Evolutionary conservation across 2,888 invertebrate genomes (phyloP), one percentile per base, ranked within the genome.

Genomic region (Teinopalpus imperialis): DNA sequence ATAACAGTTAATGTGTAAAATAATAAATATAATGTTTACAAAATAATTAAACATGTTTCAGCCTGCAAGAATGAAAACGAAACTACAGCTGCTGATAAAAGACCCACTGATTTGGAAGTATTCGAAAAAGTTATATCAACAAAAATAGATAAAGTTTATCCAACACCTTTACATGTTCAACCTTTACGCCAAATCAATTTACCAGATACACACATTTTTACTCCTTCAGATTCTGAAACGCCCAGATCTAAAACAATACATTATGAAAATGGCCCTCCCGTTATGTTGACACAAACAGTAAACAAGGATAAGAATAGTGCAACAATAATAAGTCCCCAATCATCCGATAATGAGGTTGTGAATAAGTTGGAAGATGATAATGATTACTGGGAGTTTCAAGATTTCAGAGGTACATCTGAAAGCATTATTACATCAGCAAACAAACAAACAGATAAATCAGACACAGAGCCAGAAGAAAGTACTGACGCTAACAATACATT

Each of bases 221-320:
- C 89, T 43, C 89, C 89, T 2, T 86, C 86, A 16, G 86, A 89
- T 60, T 89, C 89, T 0, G 87, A 89, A 67, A 87, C 80, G 42
- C 89, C 89, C 18, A 75, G 87, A 51, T 89, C 89, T 18, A 89
- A 87, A 69, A 89, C 88, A 10, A 89, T 89, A 37, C 89, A 89
- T 58, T 88, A 89, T 51, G 75, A 81, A 49, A 70, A 53, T 37
- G 63, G 57, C 32, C 67, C 76, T n/a, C 52, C 72, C 6, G 66
- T 74, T 13, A 61, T 82, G n/a, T 51, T 80, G 24, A 73, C 80
- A 9, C 74, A 77, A 51, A 47, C 61, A 23, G 45, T 61, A 32
- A 59, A 59, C 7, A 61, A 54, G 30, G 56, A 49, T 26, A 63
- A 65, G 41, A 57, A 40, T 8, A 43, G 58, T 44, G 10, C 41